phyloP scores from a whole-genome alignment of 1,140 invertebrate genomes.

The Brevipalpus yothersi region DNA sequence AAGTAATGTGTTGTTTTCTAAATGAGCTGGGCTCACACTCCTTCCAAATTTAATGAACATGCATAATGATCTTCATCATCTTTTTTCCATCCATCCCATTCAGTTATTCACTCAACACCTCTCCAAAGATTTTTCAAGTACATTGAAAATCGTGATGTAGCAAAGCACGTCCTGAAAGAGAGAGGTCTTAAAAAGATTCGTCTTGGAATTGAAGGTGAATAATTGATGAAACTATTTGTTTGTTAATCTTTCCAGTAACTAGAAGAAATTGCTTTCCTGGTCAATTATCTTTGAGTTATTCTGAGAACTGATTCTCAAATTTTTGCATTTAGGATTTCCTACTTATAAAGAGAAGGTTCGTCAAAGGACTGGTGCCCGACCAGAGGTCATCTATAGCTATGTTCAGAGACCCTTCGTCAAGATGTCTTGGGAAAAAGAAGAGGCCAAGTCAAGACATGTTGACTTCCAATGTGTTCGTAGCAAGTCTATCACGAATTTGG shows the following conservation, averaged over 20 bases:
- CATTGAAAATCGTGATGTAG: conserved; percentile 96
- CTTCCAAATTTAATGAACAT: not conserved
- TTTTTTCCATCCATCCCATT: conserved; percentile 6
- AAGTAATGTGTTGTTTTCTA: conserved; percentile 28
- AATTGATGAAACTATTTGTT: too few species aligned
- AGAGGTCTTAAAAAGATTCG: conserved; percentile 93
- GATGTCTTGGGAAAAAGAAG: conserved; percentile 99
- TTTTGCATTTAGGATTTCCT: conserved; percentile 42
- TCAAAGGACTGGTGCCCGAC: conserved; percentile 20
- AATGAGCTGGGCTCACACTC: not conserved
- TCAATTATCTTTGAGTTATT: not conserved
- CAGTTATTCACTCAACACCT: conserved; percentile 28
- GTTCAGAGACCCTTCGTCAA: conserved; percentile 98
- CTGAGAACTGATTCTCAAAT: not conserved
- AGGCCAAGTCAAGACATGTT: conserved; percentile 92
- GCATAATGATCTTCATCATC: not conserved
- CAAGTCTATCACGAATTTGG: conserved; percentile 75
- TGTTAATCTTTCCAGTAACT: too few species aligned
- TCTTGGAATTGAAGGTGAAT: conserved; percentile 71
- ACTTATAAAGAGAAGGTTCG: conserved; percentile 92
- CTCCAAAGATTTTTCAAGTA: conserved; percentile 84
- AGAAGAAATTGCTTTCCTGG: not conserved
- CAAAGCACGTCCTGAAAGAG: conserved; percentile 84
- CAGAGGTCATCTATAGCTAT: conserved; percentile 95
- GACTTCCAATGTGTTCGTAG: conserved; percentile 93